Evolutionary conservation across 2,113 vertebrate genomes (phyloP).

Genomic region (Centropus unirufus): DNA sequence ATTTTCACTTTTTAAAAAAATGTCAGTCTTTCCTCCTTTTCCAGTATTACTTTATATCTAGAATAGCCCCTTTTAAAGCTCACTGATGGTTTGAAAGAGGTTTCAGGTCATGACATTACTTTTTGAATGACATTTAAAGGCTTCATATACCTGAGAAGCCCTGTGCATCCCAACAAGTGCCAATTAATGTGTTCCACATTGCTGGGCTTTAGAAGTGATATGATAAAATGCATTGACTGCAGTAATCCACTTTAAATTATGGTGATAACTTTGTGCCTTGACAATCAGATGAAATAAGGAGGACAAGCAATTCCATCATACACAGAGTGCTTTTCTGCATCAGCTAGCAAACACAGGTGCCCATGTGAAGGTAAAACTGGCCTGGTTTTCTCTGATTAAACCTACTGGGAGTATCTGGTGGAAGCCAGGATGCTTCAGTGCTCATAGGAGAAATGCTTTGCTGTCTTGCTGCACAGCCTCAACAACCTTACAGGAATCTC

Average conservation of each 20-base stretch:
- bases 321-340: neutral
- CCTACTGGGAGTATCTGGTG: neutral
- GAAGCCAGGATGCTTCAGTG: neutral
- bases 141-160: neutral
- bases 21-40: neutral
- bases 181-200: constrained; percentile 14
- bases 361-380: fast-evolving
- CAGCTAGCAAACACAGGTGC: fast-evolving
- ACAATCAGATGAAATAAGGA: neutral
- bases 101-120: neutral
- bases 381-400: neutral
- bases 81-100: neutral
- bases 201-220: neutral
- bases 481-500: neutral
- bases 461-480: neutral
- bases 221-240: constrained; percentile 21
- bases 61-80: neutral
- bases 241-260: constrained; percentile 10
- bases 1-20: neutral
- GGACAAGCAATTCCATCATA: neutral
- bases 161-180: neutral
- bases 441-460: neutral
- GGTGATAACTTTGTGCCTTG: neutral
- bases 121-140: neutral
- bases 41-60: neutral